phyloP scores from a whole-genome alignment of 2,797 vertebrate genomes.

The Dendrocincla tyrannina region DNA sequence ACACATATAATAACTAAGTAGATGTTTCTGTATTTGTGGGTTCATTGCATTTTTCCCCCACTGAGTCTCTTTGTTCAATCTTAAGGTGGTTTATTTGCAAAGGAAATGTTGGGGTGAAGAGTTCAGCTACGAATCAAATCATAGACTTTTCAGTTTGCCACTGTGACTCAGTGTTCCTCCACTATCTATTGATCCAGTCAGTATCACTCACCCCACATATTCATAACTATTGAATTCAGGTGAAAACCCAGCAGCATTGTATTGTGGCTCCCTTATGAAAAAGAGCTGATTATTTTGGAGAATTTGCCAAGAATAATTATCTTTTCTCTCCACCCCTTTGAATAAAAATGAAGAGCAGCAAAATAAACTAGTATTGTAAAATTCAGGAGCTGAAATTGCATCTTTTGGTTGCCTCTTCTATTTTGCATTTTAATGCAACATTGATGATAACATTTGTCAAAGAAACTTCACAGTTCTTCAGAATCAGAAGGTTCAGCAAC shows the following conservation, averaged over 20 bases:
- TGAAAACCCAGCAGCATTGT: background rate
- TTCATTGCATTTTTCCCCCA: background rate
- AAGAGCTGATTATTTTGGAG: constrained; percentile 47
- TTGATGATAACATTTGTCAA: constrained; percentile 67
- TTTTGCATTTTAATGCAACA: constrained; percentile 69
- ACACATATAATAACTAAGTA: background rate
- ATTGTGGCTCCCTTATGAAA: background rate
- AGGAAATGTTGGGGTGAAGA: background rate
- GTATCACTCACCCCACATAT: background rate
- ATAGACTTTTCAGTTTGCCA: background rate
- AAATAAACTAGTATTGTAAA: constrained; percentile 46
- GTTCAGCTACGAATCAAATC: background rate
- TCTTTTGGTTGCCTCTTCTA: constrained; percentile 52
- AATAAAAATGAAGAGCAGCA: constrained; percentile 32
- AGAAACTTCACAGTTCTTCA: constrained; percentile 53
- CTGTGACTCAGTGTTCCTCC: background rate
- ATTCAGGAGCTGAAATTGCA: constrained; percentile 52
- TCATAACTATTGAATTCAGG: background rate
- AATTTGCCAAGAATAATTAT: constrained; percentile 59
- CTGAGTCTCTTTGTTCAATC: background rate
- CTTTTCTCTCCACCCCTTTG: background rate
- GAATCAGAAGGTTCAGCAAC: constrained; percentile 46
- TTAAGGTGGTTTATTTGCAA: background rate
- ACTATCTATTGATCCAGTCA: background rate
- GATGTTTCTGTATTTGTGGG: background rate